Conservation (phyloP, 2,888 invertebrate genomes). For the Brenthis daphne region DNA sequence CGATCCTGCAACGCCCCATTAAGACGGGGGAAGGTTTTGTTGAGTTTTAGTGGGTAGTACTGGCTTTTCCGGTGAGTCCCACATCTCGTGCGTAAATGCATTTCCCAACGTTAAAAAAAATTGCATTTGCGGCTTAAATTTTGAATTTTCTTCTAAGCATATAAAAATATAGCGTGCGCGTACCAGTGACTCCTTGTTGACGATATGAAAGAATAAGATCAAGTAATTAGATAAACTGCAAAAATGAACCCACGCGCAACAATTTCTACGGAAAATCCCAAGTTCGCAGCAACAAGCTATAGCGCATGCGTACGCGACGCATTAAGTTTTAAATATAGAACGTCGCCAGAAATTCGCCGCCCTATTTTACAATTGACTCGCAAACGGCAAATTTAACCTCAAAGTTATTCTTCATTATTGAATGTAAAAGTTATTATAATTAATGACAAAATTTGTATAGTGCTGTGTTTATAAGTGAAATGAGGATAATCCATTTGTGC, state of each 20-base stretch:
- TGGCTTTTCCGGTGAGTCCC: too few relatives aligned
- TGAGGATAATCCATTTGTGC: constrained; percentile 46
- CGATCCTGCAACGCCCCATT: too few relatives aligned
- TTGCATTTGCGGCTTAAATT: too few relatives aligned
- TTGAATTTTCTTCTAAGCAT: too few relatives aligned
- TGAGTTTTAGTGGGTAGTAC: too few relatives aligned
- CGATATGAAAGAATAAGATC: not conserved
- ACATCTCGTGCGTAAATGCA: too few relatives aligned
- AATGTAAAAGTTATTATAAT: constrained; percentile 19
- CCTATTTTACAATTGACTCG: constrained; percentile 63
- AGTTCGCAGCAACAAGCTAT: constrained; percentile 25
- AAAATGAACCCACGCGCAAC: constrained; percentile 28
- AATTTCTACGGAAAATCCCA: constrained; percentile 7
- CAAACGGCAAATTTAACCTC: constrained; percentile 58
- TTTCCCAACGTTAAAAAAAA: too few relatives aligned
- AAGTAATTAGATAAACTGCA: constrained; percentile 22
- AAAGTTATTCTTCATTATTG: constrained; percentile 35
- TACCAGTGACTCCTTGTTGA: not conserved
- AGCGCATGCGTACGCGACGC: constrained; percentile 73
- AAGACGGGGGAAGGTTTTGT: too few relatives aligned
- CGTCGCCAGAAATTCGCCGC: constrained; percentile 66
- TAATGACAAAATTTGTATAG: constrained; percentile 24
- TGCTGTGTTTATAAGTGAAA: constrained; percentile 44
- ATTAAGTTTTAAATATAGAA: constrained; percentile 75
- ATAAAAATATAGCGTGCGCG: too few relatives aligned